phyloP scores from a whole-genome alignment of 1,140 invertebrate genomes.

The Trichoplusia ni region DNA sequence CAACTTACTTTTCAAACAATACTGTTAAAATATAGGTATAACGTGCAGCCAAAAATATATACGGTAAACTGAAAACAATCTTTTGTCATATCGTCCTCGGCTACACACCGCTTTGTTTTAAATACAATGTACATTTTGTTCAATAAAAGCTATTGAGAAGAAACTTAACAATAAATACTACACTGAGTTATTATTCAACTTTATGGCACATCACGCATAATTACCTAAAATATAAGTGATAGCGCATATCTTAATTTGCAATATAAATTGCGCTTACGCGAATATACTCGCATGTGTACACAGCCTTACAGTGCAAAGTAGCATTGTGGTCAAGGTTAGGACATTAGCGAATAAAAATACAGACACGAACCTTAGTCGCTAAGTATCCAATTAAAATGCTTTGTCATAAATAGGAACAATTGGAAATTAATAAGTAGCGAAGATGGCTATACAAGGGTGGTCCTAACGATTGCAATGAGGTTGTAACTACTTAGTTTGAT shows the following conservation, averaged over 20 bases:
- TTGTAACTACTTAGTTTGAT: not conserved
- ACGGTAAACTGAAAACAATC: not conserved
- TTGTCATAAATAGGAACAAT: slow-evolving; percentile 24
- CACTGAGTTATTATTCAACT: too few relatives aligned
- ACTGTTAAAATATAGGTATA: too few relatives aligned
- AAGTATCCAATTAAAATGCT: slow-evolving; percentile 30
- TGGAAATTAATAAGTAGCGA: slow-evolving; percentile 8
- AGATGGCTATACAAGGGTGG: too few relatives aligned
- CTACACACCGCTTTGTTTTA: not conserved
- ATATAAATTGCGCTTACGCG: too few relatives aligned
- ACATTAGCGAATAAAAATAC: slow-evolving; percentile 30
- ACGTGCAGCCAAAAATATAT: too few relatives aligned
- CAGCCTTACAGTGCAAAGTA: slow-evolving; percentile 14
- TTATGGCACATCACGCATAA: too few relatives aligned
- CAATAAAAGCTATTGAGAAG: too few relatives aligned
- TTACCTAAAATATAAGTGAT: too few relatives aligned
- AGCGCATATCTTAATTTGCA: too few relatives aligned
- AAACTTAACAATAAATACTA: too few relatives aligned
- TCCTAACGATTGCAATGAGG: not conserved
- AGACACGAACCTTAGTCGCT: slow-evolving; percentile 8
- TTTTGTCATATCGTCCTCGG: not conserved
- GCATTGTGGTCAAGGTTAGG: slow-evolving; percentile 29
- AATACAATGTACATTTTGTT: not conserved
- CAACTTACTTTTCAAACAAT: too few relatives aligned
- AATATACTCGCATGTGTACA: not conserved